Conservation (phyloP, 2,797 vertebrate species). For the Ptychadena robeensis region DNA sequence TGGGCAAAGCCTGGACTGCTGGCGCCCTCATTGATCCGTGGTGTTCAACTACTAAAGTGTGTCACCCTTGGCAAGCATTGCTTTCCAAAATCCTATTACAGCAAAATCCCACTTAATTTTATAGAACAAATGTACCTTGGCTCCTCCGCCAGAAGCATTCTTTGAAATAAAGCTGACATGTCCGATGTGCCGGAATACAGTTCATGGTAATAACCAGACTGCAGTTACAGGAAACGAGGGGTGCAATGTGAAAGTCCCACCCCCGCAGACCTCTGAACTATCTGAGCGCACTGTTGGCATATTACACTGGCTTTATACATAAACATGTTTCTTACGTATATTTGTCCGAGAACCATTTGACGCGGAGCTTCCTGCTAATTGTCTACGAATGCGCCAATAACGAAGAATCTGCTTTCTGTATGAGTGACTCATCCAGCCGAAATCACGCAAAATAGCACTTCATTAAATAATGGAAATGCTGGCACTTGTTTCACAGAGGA, state of each 20-base stretch:
- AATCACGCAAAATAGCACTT: neutral
- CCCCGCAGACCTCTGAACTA: neutral
- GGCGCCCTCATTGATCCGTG: too few species aligned
- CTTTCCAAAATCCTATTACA: too few species aligned
- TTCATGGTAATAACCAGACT: neutral
- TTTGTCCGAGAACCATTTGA: neutral
- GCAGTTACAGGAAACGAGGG: neutral
- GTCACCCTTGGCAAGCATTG: too few species aligned
- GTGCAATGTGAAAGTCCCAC: neutral
- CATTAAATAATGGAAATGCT: conserved; percentile 48
- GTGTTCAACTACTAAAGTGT: too few species aligned
- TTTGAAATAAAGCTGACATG: neutral
- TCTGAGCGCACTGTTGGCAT: neutral
- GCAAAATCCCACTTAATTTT: neutral
- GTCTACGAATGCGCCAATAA: neutral
- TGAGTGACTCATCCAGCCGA: neutral
- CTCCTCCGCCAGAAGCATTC: neutral
- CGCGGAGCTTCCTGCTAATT: neutral
- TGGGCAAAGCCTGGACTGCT: too few species aligned
- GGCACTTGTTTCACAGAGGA: conserved; percentile 22
- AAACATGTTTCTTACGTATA: neutral
- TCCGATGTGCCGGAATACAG: neutral
- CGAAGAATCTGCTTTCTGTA: conserved; percentile 28
- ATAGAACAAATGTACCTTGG: neutral
- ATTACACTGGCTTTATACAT: neutral